Evolutionary conservation across 2,113 vertebrate species (phyloP).

Genomic region (Varanus komodoensis): DNA sequence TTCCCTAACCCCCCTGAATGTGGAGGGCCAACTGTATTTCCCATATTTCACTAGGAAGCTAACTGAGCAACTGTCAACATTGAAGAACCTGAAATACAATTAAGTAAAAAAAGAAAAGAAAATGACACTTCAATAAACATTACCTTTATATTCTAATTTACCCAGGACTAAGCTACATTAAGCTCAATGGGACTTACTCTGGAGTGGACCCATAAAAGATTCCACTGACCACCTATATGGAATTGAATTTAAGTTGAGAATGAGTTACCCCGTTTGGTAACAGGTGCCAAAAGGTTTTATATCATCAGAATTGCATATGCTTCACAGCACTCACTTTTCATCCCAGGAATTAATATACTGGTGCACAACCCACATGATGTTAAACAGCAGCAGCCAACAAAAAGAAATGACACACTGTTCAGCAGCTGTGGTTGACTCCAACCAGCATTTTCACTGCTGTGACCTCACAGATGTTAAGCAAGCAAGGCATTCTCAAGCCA

Average conservation of each 20-base stretch:
- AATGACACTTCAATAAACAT: not conserved
- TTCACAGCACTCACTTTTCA: conserved; percentile 14
- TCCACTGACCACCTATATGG: not conserved
- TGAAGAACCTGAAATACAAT: not conserved
- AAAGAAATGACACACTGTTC: conserved; percentile 36
- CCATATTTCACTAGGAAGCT: not conserved
- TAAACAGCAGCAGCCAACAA: conserved; percentile 15
- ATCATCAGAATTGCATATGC: not conserved
- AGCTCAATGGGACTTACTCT: not conserved
- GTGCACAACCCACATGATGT: fast-evolving
- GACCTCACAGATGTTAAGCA: conserved; percentile 39
- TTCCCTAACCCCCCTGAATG: too few relatives aligned
- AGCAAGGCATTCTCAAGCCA: conserved; percentile 26
- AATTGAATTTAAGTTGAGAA: not conserved
- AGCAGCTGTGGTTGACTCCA: conserved; percentile 29
- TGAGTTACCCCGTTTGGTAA: not conserved
- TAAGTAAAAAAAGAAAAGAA: not conserved
- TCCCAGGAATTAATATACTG: conserved; percentile 4
- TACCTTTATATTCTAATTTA: not conserved
- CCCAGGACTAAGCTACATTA: not conserved
- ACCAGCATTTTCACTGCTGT: conserved; percentile 35
- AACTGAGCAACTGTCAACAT: not conserved
- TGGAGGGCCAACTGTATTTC: not conserved
- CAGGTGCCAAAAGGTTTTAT: not conserved
- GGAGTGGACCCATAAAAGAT: not conserved